Percentiles rank a stretch among this genome's conserved stretches.
These are phyloP conservation scores for Neoaliturus tenellus DNA, from an alignment of 2,888 invertebrate species.

Conservation along the genomic window DNA sequence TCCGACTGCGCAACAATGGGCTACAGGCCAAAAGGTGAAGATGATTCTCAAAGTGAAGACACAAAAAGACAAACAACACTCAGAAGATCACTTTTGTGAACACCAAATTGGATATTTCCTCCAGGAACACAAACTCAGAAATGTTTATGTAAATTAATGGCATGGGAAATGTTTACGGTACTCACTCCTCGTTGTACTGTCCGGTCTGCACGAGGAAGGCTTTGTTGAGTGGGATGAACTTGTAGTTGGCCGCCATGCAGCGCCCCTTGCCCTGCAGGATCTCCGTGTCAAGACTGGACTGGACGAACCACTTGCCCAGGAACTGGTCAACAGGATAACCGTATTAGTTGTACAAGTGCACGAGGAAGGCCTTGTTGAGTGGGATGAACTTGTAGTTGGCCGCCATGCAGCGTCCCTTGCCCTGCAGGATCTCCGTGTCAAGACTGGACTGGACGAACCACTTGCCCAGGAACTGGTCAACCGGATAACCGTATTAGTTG, in stretches of 20 bases:
- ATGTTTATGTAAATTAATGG: too few species aligned
- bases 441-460: conserved; percentile 39
- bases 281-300: conserved; percentile 39
- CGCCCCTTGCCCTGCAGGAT: conserved; percentile 29
- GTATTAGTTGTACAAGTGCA: too few species aligned
- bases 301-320: conserved; percentile 22
- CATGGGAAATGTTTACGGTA: too few species aligned
- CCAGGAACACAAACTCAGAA: too few species aligned
- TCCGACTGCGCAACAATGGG: too few species aligned
- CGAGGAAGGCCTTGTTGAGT: background rate
- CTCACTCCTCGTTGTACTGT: conserved; percentile 41
- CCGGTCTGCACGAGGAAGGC: background rate
- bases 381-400: conserved; percentile 38
- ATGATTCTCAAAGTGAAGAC: too few species aligned
- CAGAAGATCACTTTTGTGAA: too few species aligned
- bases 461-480: background rate
- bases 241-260: conserved; percentile 39
- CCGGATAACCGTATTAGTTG: background rate
- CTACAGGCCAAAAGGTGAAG: too few species aligned
- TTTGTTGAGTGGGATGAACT: conserved; percentile 27
- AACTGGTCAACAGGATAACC: background rate
- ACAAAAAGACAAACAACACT: too few species aligned
- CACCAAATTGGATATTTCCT: too few species aligned
- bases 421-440: conserved; percentile 42
- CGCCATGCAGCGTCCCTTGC: conserved; percentile 31